phyloP scores from a whole-genome alignment of 1,140 invertebrate genomes.

The Drosophila pallidifrons region DNA sequence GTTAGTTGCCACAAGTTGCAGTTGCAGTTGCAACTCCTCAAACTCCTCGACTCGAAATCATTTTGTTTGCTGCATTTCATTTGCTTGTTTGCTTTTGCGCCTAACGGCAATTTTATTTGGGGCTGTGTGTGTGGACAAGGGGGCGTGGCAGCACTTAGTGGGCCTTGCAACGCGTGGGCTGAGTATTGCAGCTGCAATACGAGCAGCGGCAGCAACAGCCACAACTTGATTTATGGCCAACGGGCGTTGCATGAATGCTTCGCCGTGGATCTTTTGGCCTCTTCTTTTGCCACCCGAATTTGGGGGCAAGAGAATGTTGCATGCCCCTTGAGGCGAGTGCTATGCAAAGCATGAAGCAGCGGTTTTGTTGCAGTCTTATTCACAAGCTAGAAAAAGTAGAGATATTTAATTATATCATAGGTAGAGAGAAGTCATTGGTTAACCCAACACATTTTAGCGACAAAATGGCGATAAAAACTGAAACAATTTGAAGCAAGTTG shows the following conservation, averaged over 20 bases:
- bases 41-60: constrained; percentile 22
- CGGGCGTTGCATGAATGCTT: constrained; percentile 13
- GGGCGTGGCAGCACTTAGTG: constrained; percentile 8
- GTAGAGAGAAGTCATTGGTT: background rate
- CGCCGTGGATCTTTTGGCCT: background rate
- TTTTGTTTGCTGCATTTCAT: constrained; percentile 35
- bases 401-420: constrained; percentile 2
- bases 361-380: background rate
- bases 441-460: background rate
- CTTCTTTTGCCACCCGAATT: background rate
- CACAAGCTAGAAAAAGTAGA: background rate
- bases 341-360: background rate
- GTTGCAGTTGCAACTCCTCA: constrained; percentile 46
- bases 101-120: constrained; percentile 47
- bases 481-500: constrained; percentile 16
- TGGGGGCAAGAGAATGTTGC: background rate
- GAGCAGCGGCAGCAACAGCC: too few species aligned
- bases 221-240: constrained; percentile 65
- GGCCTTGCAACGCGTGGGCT: background rate
- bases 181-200: too few species aligned
- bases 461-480: background rate
- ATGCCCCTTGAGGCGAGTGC: constrained; percentile 7
- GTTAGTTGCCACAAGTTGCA: constrained; percentile 35
- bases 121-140: background rate
- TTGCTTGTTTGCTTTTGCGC: constrained; percentile 52